These are phyloP conservation scores for Girardinichthys multiradiatus DNA, from an alignment of 2,113 vertebrate genomes.

Conservation along the genomic window DNA sequence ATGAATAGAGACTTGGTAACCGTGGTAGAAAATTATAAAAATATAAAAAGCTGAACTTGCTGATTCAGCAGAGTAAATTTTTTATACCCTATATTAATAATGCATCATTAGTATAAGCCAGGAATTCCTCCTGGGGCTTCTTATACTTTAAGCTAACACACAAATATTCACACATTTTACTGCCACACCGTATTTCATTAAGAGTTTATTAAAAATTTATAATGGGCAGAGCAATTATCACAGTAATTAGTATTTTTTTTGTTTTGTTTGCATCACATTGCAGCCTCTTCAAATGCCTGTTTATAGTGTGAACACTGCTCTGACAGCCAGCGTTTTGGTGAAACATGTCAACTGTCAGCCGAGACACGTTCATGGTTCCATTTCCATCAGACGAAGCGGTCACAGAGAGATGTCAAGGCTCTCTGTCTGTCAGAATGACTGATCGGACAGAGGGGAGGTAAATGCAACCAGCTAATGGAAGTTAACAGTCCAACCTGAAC, in stretches of 20 bases:
- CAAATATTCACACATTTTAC: slow-evolving; percentile 24
- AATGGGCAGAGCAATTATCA: slow-evolving; percentile 19
- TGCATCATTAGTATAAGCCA: slow-evolving; percentile 61
- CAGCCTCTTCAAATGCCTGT: slow-evolving; percentile 1
- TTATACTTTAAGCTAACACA: not conserved
- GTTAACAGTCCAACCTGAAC: slow-evolving; percentile 13
- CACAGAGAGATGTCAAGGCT: too few species aligned
- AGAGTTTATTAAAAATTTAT: slow-evolving; percentile 7
- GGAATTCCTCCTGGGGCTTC: slow-evolving; percentile 43
- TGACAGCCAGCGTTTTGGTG: slow-evolving; percentile 2
- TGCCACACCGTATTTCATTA: slow-evolving; percentile 10
- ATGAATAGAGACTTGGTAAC: not conserved
- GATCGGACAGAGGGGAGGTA: slow-evolving; percentile 10
- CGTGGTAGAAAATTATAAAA: slow-evolving; percentile 4
- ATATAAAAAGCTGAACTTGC: slow-evolving; percentile 32
- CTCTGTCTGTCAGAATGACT: slow-evolving; percentile 5
- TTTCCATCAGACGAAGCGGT: not conserved
- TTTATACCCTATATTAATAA: slow-evolving; percentile 56
- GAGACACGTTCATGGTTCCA: not conserved
- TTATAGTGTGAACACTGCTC: not conserved
- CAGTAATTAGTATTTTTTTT: not conserved
- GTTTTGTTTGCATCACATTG: not conserved
- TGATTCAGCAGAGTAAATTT: slow-evolving; percentile 60
- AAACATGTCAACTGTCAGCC: slow-evolving; percentile 12
- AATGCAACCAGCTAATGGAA: slow-evolving; percentile 13